Conservation (phyloP, 1,140 invertebrate genomes). For the Hypothenemus hampei region DNA sequence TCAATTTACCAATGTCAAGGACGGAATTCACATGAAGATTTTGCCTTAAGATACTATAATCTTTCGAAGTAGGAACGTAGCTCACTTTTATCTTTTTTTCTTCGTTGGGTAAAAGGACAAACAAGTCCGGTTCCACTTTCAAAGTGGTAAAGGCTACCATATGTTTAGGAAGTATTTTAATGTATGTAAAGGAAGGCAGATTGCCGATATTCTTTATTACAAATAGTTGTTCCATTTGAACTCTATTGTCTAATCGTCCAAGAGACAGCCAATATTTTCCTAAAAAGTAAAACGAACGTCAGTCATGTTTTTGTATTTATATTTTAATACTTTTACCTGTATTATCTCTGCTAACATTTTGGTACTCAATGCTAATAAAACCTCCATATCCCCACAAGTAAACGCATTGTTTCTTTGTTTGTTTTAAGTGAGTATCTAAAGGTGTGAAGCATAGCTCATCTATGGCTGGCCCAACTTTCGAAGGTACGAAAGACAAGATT, state of each 20-base stretch:
- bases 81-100: slow-evolving; percentile 27
- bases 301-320: not conserved
- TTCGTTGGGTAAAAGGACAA: slow-evolving; percentile 34
- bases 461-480: slow-evolving; percentile 43
- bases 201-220: slow-evolving; percentile 48
- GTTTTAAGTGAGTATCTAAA: slow-evolving; percentile 42
- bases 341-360: slow-evolving; percentile 48
- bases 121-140: slow-evolving; percentile 25
- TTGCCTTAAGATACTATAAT: slow-evolving; percentile 31
- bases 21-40: slow-evolving; percentile 19
- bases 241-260: slow-evolving; percentile 46
- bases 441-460: slow-evolving; percentile 50
- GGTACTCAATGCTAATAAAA: slow-evolving; percentile 46
- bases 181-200: slow-evolving; percentile 46
- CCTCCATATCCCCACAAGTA: slow-evolving; percentile 51
- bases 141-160: slow-evolving; percentile 32
- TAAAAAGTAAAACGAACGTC: not conserved
- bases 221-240: slow-evolving; percentile 43
- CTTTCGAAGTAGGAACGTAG: slow-evolving; percentile 31
- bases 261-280: slow-evolving; percentile 49
- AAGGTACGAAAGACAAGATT: slow-evolving; percentile 47
- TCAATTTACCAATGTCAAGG: slow-evolving; percentile 34
- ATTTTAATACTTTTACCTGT: slow-evolving; percentile 30
- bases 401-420: slow-evolving; percentile 38
- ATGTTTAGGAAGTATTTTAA: slow-evolving; percentile 48